Conservation (phyloP, 2,797 vertebrate species). For the Ptychobarbus kaznakovi region DNA sequence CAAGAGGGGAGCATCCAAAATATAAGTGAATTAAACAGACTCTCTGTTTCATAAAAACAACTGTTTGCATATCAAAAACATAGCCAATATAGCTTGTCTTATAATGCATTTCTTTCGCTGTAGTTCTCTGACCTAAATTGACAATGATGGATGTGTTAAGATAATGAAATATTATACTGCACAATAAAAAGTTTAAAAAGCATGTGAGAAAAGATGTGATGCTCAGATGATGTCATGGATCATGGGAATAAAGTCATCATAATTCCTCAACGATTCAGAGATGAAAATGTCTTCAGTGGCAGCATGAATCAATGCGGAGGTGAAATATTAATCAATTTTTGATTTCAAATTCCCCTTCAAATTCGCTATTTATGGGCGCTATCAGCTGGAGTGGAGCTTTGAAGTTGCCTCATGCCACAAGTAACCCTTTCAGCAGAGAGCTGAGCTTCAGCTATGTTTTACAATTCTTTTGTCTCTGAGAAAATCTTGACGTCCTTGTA, state of each 20-base stretch:
- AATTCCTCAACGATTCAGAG: constrained; percentile 59
- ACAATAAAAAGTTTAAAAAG: constrained; percentile 14
- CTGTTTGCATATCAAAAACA: background rate
- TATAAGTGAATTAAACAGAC: constrained; percentile 2
- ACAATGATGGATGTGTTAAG: background rate
- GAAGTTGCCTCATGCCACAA: constrained; percentile 69
- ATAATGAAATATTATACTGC: background rate
- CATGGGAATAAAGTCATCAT: constrained; percentile 55
- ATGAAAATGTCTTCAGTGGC: constrained; percentile 71
- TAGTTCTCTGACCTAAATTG: background rate
- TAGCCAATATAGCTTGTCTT: background rate
- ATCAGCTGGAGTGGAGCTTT: constrained; percentile 71
- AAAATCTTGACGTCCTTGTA: constrained; percentile 23
- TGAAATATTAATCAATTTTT: constrained; percentile 80
- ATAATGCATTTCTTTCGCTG: background rate
- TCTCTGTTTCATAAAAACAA: constrained; percentile 15
- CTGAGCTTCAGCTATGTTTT: constrained; percentile 42
- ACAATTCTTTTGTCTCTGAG: constrained; percentile 14
- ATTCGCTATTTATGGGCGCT: constrained; percentile 74
- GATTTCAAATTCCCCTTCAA: constrained; percentile 83
- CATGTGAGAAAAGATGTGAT: constrained; percentile 54
- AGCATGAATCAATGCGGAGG: constrained; percentile 74
- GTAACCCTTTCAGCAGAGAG: constrained; percentile 68
- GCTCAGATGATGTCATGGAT: constrained; percentile 57
- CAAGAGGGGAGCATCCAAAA: constrained; percentile 34